Evolutionary conservation across 2,113 vertebrate species (phyloP).

Genomic region (Gymnogyps californianus): DNA sequence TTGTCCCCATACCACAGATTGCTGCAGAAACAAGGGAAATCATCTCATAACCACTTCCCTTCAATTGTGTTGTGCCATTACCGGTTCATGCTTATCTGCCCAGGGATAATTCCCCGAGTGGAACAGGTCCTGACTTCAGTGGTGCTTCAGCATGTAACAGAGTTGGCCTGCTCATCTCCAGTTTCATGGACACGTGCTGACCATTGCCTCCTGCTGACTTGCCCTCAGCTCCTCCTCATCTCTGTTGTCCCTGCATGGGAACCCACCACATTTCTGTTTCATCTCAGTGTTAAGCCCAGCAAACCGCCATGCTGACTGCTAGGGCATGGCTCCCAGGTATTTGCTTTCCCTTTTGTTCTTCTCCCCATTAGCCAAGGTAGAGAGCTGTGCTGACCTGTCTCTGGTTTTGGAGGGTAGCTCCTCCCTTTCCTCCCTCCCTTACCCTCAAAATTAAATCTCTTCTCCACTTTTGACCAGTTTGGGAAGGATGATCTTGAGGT

Average conservation of each 20-base stretch:
- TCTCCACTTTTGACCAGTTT: background rate
- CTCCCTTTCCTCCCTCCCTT: background rate
- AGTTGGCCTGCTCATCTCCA: background rate
- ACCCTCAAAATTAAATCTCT: background rate
- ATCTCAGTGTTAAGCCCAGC: background rate
- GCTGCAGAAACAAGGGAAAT: background rate
- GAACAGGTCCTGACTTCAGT: background rate
- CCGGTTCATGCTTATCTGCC: background rate
- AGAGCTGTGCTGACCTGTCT: background rate
- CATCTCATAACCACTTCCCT: fast-evolving
- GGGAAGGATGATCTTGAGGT: background rate
- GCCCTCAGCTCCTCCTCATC: background rate
- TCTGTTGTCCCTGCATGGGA: background rate
- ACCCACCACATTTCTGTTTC: background rate
- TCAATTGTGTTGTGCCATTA: background rate
- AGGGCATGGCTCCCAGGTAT: background rate
- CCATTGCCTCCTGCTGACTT: background rate
- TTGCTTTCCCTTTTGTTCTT: background rate
- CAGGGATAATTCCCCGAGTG: background rate
- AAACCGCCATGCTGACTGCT: background rate
- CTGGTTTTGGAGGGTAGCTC: background rate
- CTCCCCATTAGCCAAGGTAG: background rate
- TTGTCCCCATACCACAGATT: no score
- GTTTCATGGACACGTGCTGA: background rate
- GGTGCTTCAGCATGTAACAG: background rate